Conservation (phyloP, 2,888 invertebrate species). For the Brachypterus glaber region DNA sequence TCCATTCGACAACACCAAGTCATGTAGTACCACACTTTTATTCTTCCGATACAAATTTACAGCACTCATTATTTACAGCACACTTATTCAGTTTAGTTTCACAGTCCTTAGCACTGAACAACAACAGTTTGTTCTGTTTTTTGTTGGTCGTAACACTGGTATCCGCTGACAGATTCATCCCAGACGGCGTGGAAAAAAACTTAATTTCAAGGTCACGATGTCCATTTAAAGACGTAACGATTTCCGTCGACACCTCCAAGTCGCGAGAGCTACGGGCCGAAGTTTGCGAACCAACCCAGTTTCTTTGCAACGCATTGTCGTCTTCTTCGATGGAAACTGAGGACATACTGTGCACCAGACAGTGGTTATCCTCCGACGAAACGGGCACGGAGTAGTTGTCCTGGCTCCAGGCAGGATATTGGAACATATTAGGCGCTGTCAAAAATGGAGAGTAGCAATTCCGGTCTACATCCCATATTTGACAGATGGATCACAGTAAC, state of each 20-base stretch:
- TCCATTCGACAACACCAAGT: too few species aligned
- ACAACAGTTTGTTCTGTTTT: background rate
- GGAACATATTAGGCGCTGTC: conserved; percentile 36
- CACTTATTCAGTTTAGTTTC: conserved; percentile 11
- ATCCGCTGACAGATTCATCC: too few species aligned
- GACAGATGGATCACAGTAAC: conserved; percentile 64
- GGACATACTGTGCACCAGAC: conserved; percentile 26
- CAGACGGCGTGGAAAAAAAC: conserved; percentile 53
- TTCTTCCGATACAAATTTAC: conserved; percentile 18
- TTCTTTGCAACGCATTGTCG: conserved; percentile 33
- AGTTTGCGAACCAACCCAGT: conserved; percentile 26
- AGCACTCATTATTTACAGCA: conserved; percentile 13
- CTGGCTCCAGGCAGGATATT: conserved; percentile 7
- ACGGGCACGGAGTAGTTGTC: background rate
- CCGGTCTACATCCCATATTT: conserved; percentile 65
- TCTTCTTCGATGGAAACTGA: conserved; percentile 28
- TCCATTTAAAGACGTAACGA: conserved; percentile 67
- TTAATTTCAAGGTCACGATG: conserved; percentile 71
- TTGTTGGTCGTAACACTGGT: conserved; percentile 9
- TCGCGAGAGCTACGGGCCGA: conserved; percentile 36
- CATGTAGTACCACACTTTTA: too few species aligned
- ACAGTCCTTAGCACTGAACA: background rate
- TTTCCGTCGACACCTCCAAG: conserved; percentile 66
- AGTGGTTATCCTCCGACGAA: conserved; percentile 4
- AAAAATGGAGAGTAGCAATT: conserved; percentile 47